Base-by-base conservation (phyloP, 2,888 invertebrate genomes). In the Syrphus vitripennis region DNA sequence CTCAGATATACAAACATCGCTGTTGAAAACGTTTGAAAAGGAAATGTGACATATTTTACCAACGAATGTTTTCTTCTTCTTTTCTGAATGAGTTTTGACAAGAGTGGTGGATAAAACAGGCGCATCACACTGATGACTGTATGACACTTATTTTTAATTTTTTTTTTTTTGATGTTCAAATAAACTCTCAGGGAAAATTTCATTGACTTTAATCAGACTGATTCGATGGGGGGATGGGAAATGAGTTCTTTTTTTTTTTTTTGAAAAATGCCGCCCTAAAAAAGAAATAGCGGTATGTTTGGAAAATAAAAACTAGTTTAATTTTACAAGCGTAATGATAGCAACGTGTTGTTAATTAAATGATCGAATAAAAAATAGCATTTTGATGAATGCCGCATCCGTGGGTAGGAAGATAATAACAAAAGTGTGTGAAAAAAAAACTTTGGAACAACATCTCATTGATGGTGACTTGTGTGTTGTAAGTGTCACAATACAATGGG, bases 321-420 rank as follows among this genome's bases (percentile, higher is more conserved):
- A 57, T 55, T 45, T 37, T 7, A 9, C 10, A 31, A 31, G 29
- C 29, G 76, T 37, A 69, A 67, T 67, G 74, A 67, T 9, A 42
- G 65, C 61, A 72, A 37, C 29, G 48, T 84, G 84, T 72, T 84
- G 80, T 76, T 84, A 80, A 84, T 84, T 84, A 77, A 84, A 77
- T 84, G 80, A 84, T 72, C 59, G 45, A 34, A 77, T 71, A 72
- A 76, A 63, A 12, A 34, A 19, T 19, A 79, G 69, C 29, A 57
- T 75, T 83, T 76, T 67, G 75, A 57, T 75, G 50, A 50, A 50
- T 67, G 55, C 26, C 16, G 37, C n/a, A 29, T 67, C 21, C 19
- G 71, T 45, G 48, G 26, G 61, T 26, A 45, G 24, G n/a, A 65
- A 26, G 48, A 48, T 59, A 70, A 65, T 65, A 70, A 70, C 57